Evolutionary conservation across 2,113 vertebrate genomes (phyloP), one percentile per base, ranked within the genome.

Genomic region (Chloropsis hardwickii): DNA sequence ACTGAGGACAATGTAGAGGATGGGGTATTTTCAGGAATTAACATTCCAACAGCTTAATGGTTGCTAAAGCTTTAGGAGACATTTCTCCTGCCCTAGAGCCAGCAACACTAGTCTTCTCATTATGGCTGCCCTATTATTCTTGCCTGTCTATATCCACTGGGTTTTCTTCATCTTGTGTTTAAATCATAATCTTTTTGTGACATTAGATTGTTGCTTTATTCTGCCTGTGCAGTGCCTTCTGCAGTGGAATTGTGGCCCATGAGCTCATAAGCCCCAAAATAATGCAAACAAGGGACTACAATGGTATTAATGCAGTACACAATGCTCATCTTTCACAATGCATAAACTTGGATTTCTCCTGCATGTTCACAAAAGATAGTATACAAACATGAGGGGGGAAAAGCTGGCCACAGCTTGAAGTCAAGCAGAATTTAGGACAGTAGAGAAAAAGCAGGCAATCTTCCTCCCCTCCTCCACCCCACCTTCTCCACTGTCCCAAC

Each of bases 31-130:
- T 74, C 50, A 90, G 53, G 40, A 64, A 69, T 85, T 82, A 35
- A 37, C 29, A 73, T 54, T 91, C 50, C 40, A 92, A 25, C 9
- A 69, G 25, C 39, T 37, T 88, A 83, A 69, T 18, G 17, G 31
- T 60, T 96, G 94, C 84, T 85, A 93, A 81, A 89, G 25, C 12
- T 81, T 94, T 94, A 81, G 81, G 44, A 88, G 50, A 71, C 66
- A 42, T 90, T 95, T 92, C 42, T 80, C 42, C 60, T 90, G 67
- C 71, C 67, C n/a, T 39, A 42, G 50, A 90, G 77, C 25, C 13
- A 62, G 40, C 50, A 86, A 7, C 27, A 57, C 18, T 18, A 45
- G 12, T 70, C 65, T 88, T 82, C 58, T 61, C 40, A 45, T 70
- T 90, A 79, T 58, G 81, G 45, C 40, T 58, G 70, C 15, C 23